Evolutionary conservation across 2,113 vertebrate species (phyloP), one percentile per base, ranked within the genome.

Genomic region (Syrrhaptes paradoxus): DNA sequence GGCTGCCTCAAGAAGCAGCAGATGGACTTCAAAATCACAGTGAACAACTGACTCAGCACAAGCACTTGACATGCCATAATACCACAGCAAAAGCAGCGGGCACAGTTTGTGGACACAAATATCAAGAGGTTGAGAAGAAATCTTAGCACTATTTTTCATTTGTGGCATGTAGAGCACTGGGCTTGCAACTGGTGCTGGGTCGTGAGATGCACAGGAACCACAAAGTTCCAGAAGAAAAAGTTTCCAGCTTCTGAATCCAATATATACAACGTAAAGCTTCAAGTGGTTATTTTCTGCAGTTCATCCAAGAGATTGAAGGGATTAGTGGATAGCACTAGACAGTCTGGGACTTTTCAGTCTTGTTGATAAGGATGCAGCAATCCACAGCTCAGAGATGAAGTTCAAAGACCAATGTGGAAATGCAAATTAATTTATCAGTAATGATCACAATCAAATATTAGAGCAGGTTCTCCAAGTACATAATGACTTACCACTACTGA

Each of bases 31-130:
- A 29, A 90, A 92, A 73, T 77, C 79, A 55, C 32, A 1, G 1
- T 1, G 1, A 84, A 26, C 43, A 76, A 83, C 38, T 24, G n/a
- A 70, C 51, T 52, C 0, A 0, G 41, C 46, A 34, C 3, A 1
- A 93, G 59, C 68, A 22, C 59, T 51, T 4, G 2, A n/a, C 34
- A 26, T 55, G 13, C 68, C 61, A 16, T 17, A 89, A 29, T 14
- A 17, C 55, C 36, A 19, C 0, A 3, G 63, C 10, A 41, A 80
- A 73, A 92, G 20, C 2, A 2, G 38, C 4, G 9, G 15, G n/a
- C 48, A 36, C 17, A 45, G 32, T n/a, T 59, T 48, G 9, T 45
- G 45, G 49, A 38, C 19, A 55, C 54, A 71, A 41, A 62, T 29
- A 63, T 14, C 32, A 72, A 43, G 43, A 72, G 26, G 15, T 0